Evolutionary conservation across 2,797 vertebrate genomes (phyloP), one percentile per base, ranked within the genome.

Genomic region (Salarias fasciatus): DNA sequence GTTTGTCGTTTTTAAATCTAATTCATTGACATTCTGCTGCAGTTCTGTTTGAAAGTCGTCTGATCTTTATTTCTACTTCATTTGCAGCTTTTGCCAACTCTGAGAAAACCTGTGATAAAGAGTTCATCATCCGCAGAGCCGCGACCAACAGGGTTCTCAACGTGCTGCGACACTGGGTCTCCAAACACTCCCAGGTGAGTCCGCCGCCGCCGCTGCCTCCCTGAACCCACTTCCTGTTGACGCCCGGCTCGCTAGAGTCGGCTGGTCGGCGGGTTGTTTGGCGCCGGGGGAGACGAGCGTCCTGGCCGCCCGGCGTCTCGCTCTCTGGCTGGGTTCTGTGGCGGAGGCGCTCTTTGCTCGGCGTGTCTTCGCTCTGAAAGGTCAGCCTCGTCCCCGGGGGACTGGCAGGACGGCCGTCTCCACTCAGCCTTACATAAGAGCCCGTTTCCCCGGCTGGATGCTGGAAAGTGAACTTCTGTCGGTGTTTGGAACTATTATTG

Each of bases 111-210:
- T 97, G 95, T 0, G 97, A 99, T 89, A 99, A 98, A 88, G 96
- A 99, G 55, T 98, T 99, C 79, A 95, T 98, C 84, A 98, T 99
- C 77, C 94, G 97, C 29, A 88, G 97, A 79, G 95, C 97, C 0
- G 97, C 96, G 4, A 99, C 97, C 14, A 99, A 99, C 84, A 86
- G 97, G 12, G 97, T 99, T 1, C 93, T 99, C 40, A 99, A 98
- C 5, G 97, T 99, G 57, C 93, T 99, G 73, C 94, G 97, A 6
- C 97, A 99, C 91, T 99, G 97, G 97, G 95, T 99, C 42, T 98
- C 95, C 69, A 99, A 99, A 46, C 97, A 99, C 44, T 95, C 95
- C 0, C 97, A 99, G 96, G 97, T 98, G 90, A 75, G 72, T 44
- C 42, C 12, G 11, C 11, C 11, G 37, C 13, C 18, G 18, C 18